Percentiles rank a stretch among this genome's conserved stretches.
Conservation (phyloP, 2,113 vertebrate genomes). For the Sinocyclocheilus maitianheensis region DNA sequence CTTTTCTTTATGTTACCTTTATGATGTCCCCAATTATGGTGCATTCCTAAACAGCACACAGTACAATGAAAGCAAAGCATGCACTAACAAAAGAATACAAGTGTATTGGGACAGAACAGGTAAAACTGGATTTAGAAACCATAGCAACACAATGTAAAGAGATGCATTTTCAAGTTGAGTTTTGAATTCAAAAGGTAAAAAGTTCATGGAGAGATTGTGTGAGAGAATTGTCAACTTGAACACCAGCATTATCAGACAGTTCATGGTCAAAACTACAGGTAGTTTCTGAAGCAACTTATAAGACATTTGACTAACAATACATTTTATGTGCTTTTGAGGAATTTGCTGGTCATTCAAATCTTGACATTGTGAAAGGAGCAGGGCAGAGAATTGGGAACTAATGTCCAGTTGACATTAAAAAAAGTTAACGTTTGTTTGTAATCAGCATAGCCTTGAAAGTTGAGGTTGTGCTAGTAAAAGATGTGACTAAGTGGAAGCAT, state of each 20-base stretch:
- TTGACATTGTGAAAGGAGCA: background rate
- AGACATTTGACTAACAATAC: no score
- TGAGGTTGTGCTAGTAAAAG: background rate
- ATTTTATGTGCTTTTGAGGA: no score
- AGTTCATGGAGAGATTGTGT: background rate
- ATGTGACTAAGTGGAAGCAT: background rate
- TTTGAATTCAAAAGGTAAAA: background rate
- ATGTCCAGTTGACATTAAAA: background rate
- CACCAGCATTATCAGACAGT: background rate
- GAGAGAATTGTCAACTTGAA: background rate
- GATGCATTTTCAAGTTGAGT: background rate
- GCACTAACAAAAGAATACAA: background rate
- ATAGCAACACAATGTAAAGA: background rate
- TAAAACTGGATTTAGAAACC: background rate
- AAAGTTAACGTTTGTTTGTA: background rate
- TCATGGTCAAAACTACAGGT: no score
- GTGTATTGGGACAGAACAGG: background rate
- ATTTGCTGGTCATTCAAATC: background rate
- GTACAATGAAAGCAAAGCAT: background rate
- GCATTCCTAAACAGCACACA: background rate
- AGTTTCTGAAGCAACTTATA: no score
- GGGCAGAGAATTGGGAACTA: no score
- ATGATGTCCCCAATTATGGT: background rate
- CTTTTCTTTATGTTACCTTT: background rate
- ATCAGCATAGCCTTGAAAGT: background rate